A percentile compares a stretch with the other conserved stretches of the same genome.
Evolutionary conservation across 2,797 vertebrate genomes (phyloP).

Genomic region (Leucoraja ocellata): DNA sequence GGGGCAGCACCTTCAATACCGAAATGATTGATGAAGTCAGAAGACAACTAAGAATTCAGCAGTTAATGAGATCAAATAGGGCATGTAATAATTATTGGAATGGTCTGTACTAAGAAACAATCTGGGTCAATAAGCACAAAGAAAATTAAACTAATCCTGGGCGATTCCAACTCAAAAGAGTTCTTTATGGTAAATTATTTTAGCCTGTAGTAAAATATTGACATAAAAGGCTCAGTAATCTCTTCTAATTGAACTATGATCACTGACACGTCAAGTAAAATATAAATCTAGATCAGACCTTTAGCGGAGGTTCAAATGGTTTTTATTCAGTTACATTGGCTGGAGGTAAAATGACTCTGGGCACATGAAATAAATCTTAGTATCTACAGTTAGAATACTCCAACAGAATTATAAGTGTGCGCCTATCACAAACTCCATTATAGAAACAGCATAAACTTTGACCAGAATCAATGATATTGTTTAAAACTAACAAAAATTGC

Average conservation of each 20-base stretch:
- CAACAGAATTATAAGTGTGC: background rate
- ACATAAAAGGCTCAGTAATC: conserved; percentile 16
- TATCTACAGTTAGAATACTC: background rate
- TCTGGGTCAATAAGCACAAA: background rate
- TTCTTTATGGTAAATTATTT: background rate
- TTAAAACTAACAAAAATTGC: background rate
- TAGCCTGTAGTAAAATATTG: conserved; percentile 24
- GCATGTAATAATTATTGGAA: background rate
- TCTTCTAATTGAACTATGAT: conserved; percentile 33
- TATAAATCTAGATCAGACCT: conserved; percentile 27
- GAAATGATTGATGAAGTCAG: too few species aligned
- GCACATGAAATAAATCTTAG: background rate
- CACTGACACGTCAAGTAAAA: conserved; percentile 32
- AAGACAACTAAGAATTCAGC: too few species aligned
- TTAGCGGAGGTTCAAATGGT: conserved; percentile 33
- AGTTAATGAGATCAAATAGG: too few species aligned
- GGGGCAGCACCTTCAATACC: too few species aligned
- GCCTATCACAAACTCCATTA: background rate
- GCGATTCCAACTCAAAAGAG: background rate
- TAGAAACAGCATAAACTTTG: background rate
- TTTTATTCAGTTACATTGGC: conserved; percentile 19
- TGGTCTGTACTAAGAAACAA: background rate
- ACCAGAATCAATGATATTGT: background rate
- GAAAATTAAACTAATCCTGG: background rate
- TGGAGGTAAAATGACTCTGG: conserved; percentile 19